phyloP scores from a whole-genome alignment of 23 tunicate genomes.

The Corella eumyota region DNA sequence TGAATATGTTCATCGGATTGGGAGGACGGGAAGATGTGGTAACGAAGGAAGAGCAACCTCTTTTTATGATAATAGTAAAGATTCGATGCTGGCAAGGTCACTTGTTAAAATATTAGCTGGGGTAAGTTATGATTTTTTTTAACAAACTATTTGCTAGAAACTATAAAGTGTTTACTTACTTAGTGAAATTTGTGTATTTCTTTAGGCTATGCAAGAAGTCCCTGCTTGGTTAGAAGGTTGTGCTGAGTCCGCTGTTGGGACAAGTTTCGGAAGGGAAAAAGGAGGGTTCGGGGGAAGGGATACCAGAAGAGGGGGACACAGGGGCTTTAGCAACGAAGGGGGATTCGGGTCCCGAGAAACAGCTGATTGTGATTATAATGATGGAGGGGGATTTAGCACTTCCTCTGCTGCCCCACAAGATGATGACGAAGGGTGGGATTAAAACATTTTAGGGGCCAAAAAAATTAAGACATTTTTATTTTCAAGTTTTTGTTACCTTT shows the following conservation, averaged over 20 bases:
- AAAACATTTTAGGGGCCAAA: too few species aligned
- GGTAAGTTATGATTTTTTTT: too few species aligned
- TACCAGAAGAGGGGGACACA: conserved; percentile 24
- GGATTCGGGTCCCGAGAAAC: conserved; percentile 21
- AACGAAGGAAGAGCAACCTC: conserved; percentile 90
- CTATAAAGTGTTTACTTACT: too few species aligned
- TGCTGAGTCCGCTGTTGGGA: conserved; percentile 67
- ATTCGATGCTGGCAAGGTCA: conserved; percentile 51
- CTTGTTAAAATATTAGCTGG: conserved; percentile 66
- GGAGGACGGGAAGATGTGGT: conserved; percentile 98
- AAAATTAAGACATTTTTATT: too few species aligned
- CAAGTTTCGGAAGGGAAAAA: conserved; percentile 39
- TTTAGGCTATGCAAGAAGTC: conserved; percentile 62
- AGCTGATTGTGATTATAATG: conserved; percentile 67
- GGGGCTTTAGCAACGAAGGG: conserved; percentile 7
- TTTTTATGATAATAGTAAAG: conserved; percentile 63
- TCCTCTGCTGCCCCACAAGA: background rate
- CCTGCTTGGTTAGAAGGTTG: conserved; percentile 75
- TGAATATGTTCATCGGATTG: conserved; percentile 98
- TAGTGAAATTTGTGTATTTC: too few species aligned
- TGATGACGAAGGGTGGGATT: conserved; percentile 14
- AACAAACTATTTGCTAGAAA: background rate
- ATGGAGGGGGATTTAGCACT: conserved; percentile 32
- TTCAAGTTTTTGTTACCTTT: too few species aligned
- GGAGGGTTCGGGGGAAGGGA: conserved; percentile 81